These are phyloP conservation scores for Lithophane semibrunnea DNA, from an alignment of 2,888 invertebrate genomes.

Conservation along the genomic window DNA sequence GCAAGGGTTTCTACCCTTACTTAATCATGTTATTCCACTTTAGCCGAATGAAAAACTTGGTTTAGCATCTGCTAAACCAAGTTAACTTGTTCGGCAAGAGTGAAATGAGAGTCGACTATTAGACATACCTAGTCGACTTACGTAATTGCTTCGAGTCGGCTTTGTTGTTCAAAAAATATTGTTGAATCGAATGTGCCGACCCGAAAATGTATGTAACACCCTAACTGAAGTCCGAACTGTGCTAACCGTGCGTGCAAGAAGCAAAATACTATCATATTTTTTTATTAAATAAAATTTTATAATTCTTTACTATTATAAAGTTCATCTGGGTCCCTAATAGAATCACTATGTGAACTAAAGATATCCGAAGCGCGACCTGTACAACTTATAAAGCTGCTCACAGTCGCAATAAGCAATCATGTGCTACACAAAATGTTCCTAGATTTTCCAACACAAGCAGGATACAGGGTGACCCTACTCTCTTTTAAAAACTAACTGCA, in stretches of 20 bases:
- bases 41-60: too few relatives aligned
- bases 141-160: not conserved
- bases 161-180: not conserved
- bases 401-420: conserved; percentile 15
- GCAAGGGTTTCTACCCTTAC: too few relatives aligned
- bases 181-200: not conserved
- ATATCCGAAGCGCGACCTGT: conserved; percentile 3
- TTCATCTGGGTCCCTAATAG: not conserved
- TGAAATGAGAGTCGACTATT: not conserved
- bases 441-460: not conserved
- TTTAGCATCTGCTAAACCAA: too few relatives aligned
- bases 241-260: not conserved
- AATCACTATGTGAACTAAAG: conserved; percentile 33
- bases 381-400: conserved; percentile 53
- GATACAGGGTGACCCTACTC: not conserved
- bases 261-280: conserved; percentile 1
- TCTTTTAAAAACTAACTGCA: conserved; percentile 6
- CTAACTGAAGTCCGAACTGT: not conserved
- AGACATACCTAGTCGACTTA: too few relatives aligned
- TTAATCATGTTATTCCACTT: too few relatives aligned
- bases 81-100: not conserved
- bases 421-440: conserved; percentile 1
- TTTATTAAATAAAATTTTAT: not conserved
- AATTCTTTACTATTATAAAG: conserved; percentile 11
- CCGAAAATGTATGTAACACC: not conserved